Conservation (phyloP, 2,797 vertebrate species). For the Euphonia xanthogaster region DNA sequence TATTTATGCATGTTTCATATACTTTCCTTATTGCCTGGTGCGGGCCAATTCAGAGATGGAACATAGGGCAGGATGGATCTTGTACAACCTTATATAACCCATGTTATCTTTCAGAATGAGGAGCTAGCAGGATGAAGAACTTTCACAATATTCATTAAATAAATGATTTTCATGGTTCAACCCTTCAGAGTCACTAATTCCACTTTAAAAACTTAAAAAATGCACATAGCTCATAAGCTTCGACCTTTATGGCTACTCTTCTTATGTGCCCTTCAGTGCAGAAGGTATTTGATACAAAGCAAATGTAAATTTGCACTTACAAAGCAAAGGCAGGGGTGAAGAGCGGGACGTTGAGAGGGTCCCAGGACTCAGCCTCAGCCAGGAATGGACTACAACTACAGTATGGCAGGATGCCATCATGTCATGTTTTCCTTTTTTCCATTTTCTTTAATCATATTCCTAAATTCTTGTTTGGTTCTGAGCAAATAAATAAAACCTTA, state of each 20-base stretch:
- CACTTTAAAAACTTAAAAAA: not conserved
- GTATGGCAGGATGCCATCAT: not conserved
- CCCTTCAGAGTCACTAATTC: not conserved
- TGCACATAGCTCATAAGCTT: not conserved
- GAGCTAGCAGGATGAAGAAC: not conserved
- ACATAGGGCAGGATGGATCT: not conserved
- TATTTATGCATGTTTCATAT: not conserved
- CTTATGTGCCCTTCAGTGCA: not conserved
- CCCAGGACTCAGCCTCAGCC: not conserved
- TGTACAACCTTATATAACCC: not conserved
- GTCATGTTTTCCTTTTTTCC: not conserved
- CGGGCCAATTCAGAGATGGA: not conserved
- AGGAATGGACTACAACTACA: not conserved
- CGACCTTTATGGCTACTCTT: not conserved
- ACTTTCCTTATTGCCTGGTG: not conserved
- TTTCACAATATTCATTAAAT: not conserved
- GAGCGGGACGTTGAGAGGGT: not conserved
- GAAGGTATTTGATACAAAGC: not conserved
- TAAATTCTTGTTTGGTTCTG: not conserved
- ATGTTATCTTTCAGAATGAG: not conserved
- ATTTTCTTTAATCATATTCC: not conserved
- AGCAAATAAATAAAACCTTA: not conserved
- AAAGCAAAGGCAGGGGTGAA: not conserved
- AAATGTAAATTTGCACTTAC: not conserved
- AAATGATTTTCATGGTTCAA: not conserved